phyloP scores from a whole-genome alignment of 2,797 vertebrate genomes.

The Pelochelys cantorii region DNA sequence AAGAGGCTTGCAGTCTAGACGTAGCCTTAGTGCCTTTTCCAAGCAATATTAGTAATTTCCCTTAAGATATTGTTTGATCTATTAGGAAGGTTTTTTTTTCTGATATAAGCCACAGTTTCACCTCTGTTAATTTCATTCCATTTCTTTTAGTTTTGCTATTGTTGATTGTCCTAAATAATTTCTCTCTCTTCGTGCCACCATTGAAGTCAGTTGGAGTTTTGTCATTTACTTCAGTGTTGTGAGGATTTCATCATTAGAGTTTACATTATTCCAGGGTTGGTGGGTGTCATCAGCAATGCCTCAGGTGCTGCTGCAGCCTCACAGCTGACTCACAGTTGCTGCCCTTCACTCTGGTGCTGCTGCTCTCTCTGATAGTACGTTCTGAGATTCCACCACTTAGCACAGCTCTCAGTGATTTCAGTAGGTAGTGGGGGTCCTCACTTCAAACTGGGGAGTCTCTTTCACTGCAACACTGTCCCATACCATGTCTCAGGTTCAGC shows the following conservation, averaged over 20 bases:
- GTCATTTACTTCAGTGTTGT: background rate
- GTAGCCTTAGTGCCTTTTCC: background rate
- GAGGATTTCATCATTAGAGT: background rate
- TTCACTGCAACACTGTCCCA: background rate
- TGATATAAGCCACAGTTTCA: background rate
- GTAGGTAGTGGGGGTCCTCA: background rate
- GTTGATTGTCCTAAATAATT: background rate
- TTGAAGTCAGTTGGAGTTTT: conserved; percentile 3
- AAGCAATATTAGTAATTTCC: background rate
- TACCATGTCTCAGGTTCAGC: background rate
- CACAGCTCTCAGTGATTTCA: background rate
- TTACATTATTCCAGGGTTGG: background rate
- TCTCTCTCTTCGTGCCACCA: background rate
- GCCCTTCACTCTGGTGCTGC: background rate
- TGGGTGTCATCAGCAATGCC: too few species aligned
- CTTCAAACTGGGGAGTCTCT: background rate
- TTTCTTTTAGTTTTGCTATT: background rate
- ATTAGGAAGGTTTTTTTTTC: background rate
- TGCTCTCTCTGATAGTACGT: background rate
- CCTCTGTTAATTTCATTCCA: background rate
- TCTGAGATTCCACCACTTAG: background rate
- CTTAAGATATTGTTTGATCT: conserved; percentile 14
- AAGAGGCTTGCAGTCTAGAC: too few species aligned
- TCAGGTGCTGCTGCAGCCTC: too few species aligned
- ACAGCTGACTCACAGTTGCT: background rate